Evolutionary conservation across 2,113 vertebrate species (phyloP), one percentile per base, ranked within the genome.

Genomic region (Falcunculus frontatus): DNA sequence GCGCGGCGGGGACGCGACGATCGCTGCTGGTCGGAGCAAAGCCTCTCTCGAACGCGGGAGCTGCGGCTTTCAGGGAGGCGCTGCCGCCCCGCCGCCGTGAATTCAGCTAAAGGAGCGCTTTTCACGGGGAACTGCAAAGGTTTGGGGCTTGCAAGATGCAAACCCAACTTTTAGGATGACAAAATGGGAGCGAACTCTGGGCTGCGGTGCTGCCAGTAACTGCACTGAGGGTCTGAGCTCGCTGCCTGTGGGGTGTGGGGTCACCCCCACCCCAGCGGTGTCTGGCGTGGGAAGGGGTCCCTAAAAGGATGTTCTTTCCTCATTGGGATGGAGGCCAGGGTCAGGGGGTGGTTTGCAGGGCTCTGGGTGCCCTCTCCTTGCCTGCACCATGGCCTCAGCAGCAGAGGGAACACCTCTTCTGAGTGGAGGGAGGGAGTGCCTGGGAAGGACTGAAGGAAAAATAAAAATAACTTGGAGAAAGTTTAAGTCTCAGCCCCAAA

Each of bases 301-400:
- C 53, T 9, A 26, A 47, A 72, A 3, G 21, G 20, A 10, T 19
- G 26, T 11, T 50, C 16, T 60, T 20, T 63, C n/a, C 76, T 20
- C 5, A 0, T 4, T 17, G 0, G 9, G 39, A 12, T 49, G 55
- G 53, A 32, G 57, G 25, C 50, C 74, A 65, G 1, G 4, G 10
- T 17, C 30, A 3, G 2, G 1, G 37, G 23, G 19, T 6, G n/a
- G 7, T 44, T 64, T 77, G 37, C 49, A 53, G 56, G 82, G n/a
- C 59, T 52, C 41, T 55, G 26, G 6, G 33, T 18, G 69, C 60
- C 8, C 63, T 19, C 18, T 63, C 42, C 72, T 60, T 47, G 27
- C 50, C 30, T 25, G 18, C 16, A 13, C 25, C 0, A 0, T 1
- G 13, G 46, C 19, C 46, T 65, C 32, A 1, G 1, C 13, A 21